Evolutionary conservation across 2,113 vertebrate species (phyloP).

Genomic region (Pavo muticus): DNA sequence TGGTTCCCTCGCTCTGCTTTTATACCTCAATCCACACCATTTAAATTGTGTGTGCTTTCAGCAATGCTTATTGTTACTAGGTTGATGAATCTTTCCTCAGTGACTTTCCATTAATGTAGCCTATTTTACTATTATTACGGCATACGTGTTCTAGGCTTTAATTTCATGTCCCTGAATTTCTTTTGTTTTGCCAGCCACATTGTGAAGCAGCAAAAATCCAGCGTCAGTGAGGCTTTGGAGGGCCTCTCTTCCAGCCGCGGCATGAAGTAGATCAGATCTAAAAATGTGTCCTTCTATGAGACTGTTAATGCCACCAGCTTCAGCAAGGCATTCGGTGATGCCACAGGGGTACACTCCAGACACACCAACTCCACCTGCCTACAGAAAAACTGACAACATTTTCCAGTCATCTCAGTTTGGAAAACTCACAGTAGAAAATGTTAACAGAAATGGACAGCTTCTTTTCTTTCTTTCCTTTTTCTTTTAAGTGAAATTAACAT

Average conservation of each 20-base stretch:
- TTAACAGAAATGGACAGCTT: background rate
- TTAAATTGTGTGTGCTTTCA: background rate
- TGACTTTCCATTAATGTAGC: background rate
- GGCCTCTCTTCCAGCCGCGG: background rate
- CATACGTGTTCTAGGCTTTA: background rate
- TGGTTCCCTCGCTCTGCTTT: background rate
- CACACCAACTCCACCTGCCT: background rate
- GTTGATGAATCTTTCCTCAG: background rate
- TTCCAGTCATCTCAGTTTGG: background rate
- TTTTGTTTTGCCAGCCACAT: background rate
- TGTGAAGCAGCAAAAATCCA: background rate
- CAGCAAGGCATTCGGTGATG: background rate
- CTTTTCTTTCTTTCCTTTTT: background rate
- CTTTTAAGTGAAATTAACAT: background rate
- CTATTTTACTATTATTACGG: background rate
- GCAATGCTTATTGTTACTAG: background rate
- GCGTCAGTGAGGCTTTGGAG: background rate
- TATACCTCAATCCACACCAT: background rate
- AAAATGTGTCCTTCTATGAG: background rate
- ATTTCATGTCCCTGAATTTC: background rate
- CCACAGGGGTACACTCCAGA: background rate
- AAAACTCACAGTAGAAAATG: background rate
- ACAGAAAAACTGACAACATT: background rate
- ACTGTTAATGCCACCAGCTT: background rate
- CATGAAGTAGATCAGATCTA: background rate